These are phyloP conservation scores for Dinomys branickii DNA, from an alignment of 2,113 vertebrate species.

Conservation along the genomic window DNA sequence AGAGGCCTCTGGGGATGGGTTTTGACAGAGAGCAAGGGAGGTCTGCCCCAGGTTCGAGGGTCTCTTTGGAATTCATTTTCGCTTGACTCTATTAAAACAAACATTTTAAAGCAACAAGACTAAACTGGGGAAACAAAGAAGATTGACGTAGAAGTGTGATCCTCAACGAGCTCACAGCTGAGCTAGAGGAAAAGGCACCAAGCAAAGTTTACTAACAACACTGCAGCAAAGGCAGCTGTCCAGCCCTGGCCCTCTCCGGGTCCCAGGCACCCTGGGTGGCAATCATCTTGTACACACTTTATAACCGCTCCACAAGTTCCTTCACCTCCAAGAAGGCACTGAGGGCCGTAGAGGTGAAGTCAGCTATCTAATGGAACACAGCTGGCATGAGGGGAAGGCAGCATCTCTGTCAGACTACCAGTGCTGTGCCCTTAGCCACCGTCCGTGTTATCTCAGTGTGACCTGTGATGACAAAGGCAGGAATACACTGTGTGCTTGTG, in stretches of 20 bases:
- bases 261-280: background rate
- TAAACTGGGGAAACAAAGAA: background rate
- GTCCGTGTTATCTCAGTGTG: background rate
- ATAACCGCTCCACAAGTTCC: background rate
- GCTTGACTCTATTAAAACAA: background rate
- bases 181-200: background rate
- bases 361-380: background rate
- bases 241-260: background rate
- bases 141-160: background rate
- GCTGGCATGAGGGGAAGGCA: background rate
- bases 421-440: background rate
- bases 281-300: background rate
- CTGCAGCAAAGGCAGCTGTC: background rate
- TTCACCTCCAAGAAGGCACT: background rate
- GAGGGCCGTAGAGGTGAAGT: background rate
- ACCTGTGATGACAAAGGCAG: background rate
- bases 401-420: background rate
- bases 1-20: background rate
- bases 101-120: background rate
- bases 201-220: too few relatives aligned
- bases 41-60: background rate
- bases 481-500: background rate
- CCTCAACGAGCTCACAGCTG: background rate
- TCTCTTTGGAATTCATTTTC: constrained; percentile 20
- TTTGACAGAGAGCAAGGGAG: background rate